Base-by-base conservation (phyloP, 2,113 vertebrate species). In the Menidia beryllina region DNA sequence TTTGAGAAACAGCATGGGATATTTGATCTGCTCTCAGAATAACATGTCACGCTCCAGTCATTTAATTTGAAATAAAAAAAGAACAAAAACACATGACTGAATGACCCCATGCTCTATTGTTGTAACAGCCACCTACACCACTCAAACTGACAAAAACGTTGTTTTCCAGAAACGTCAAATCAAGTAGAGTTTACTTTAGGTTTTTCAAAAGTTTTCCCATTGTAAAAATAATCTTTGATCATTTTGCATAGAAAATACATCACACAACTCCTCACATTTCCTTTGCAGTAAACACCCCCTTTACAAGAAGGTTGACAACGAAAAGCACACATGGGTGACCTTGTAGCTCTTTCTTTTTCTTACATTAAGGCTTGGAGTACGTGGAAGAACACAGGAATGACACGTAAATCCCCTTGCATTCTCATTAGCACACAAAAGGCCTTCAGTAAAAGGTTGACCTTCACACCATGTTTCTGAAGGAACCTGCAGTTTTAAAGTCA, bases 381-480 rank as follows among this genome's bases (percentile, higher is more conserved):
- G 67, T 53, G 54, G 63, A 77, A 74, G 73, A 78, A 87, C 68
- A 87, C 67, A 80, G 53, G 56, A 65, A 68, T 41, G 69, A 72
- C 71, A 88, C 73, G 76, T 63, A 85, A 90, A 77, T 75, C 84
- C 77, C 59, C 39, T 45, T 38, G 64, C 70, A 72, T 85, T 88
- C 85, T 90, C 86, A 92, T 93, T 91, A 88, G 80, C 86, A 91
- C 86, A 92, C 86, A 88, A 88, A 92, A 89, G 86, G 80, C 76
- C 63, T 78, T 77, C 79, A 88, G 85, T 86, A 82, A 91, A 90
- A 84, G 83, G 66, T 57, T 92, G 92, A 93, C 93, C 92, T 93
- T 93, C 90, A 84, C 84, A 84, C 79, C 71, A 54, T 86, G 83
- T 88, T 92, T 92, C 86, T 82, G 52, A 84, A 69, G 79, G 77